Conservation (phyloP, 2,797 vertebrate species). For the Philypnodon macrostomus region DNA sequence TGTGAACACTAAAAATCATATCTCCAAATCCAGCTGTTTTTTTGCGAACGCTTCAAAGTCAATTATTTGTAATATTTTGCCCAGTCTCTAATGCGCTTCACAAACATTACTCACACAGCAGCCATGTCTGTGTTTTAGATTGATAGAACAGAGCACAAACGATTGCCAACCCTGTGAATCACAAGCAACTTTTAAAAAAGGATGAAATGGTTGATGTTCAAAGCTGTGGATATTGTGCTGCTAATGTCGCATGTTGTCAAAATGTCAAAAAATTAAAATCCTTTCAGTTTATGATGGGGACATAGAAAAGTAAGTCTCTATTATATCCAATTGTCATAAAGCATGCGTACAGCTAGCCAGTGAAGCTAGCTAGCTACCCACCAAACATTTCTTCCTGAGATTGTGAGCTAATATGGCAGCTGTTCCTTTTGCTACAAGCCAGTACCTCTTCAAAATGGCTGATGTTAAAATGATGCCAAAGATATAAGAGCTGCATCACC, state of each 20-base stretch:
- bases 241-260: too few species aligned
- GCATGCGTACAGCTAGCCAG: slow-evolving; percentile 2
- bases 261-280: too few species aligned
- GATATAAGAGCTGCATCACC: not conserved
- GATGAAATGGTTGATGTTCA: not conserved
- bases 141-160: too few species aligned
- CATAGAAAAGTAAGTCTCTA: slow-evolving; percentile 6
- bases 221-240: not conserved
- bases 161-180: too few species aligned
- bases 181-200: too few species aligned
- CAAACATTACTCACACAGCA: slow-evolving; percentile 51
- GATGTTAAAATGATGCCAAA: slow-evolving; percentile 46
- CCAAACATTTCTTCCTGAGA: slow-evolving; percentile 50
- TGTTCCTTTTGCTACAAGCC: slow-evolving; percentile 5
- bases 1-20: not conserved
- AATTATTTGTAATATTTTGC: slow-evolving; percentile 5
- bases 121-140: slow-evolving; percentile 18
- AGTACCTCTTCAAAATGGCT: slow-evolving; percentile 33
- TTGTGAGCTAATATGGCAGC: slow-evolving; percentile 24
- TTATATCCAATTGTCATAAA: slow-evolving; percentile 7
- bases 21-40: slow-evolving; percentile 1
- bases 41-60: too few species aligned
- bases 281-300: too few species aligned
- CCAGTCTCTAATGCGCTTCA: not conserved
- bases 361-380: slow-evolving; percentile 14